Percentiles rank a stretch among this genome's conserved stretches.
Evolutionary conservation across 1,140 invertebrate species (phyloP).

Genomic region (Caerostris darwini): DNA sequence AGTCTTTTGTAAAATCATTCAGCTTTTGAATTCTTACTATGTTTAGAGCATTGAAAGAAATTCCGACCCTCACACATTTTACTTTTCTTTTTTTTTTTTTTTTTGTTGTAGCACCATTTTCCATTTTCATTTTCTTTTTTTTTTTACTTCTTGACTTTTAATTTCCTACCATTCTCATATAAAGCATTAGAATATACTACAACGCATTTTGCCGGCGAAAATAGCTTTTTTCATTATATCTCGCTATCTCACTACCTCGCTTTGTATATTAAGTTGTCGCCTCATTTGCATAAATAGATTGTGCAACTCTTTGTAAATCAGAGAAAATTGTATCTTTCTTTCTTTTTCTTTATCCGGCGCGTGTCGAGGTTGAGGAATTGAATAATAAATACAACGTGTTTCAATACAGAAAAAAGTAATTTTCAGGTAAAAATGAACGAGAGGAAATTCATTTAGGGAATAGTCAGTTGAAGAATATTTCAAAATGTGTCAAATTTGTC

Average conservation of each 20-base stretch:
- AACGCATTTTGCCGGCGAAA: background rate
- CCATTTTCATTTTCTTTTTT: too few relatives aligned
- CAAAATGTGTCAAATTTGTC: too few relatives aligned
- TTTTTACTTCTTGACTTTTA: background rate
- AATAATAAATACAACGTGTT: too few relatives aligned
- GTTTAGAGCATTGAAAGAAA: conserved; percentile 4
- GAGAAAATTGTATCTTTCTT: background rate
- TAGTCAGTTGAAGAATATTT: too few relatives aligned
- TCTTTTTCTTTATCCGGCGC: background rate
- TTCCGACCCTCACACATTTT: background rate
- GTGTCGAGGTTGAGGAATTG: too few relatives aligned
- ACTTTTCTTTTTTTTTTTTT: background rate
- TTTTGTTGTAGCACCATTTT: too few relatives aligned
- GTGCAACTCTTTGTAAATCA: background rate
- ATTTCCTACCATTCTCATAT: background rate
- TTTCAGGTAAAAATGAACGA: too few relatives aligned
- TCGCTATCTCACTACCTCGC: background rate
- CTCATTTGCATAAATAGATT: conserved; percentile 27
- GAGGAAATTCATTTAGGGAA: too few relatives aligned
- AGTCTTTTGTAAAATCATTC: conserved; percentile 68
- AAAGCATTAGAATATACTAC: background rate
- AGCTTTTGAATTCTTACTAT: conserved; percentile 41
- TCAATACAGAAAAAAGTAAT: too few relatives aligned
- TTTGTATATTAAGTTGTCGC: background rate
- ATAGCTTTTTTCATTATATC: conserved; percentile 10